Conservation (phyloP, 2,888 invertebrate species). For the Heliconius aoede region DNA sequence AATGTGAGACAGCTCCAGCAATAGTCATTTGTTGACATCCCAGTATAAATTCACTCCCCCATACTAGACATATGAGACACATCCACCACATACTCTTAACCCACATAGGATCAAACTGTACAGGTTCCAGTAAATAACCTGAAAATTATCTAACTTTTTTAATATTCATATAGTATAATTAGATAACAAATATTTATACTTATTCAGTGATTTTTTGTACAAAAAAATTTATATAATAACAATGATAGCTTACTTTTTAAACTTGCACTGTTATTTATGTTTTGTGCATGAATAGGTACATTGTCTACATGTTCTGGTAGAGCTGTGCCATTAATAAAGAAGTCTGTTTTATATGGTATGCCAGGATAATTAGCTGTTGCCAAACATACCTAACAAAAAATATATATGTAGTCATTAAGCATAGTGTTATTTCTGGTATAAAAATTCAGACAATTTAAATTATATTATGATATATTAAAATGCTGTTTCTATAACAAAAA, state of each 20-base stretch:
- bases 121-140: slow-evolving; percentile 76
- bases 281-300: slow-evolving; percentile 62
- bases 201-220: too few species aligned
- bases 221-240: background rate
- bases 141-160: slow-evolving; percentile 7
- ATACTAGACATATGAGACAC: slow-evolving; percentile 93
- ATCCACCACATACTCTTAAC: slow-evolving; percentile 98
- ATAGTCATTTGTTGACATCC: slow-evolving; percentile 97
- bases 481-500: background rate
- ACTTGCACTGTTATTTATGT: slow-evolving; percentile 60
- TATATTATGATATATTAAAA: background rate
- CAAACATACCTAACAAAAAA: slow-evolving; percentile 84
- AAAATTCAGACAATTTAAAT: background rate
- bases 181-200: too few species aligned
- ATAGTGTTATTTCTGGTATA: background rate
- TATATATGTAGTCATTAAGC: background rate
- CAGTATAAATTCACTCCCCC: slow-evolving; percentile 97
- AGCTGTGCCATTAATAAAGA: slow-evolving; percentile 67
- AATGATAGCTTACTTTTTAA: slow-evolving; percentile 64
- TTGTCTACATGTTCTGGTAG: slow-evolving; percentile 60
- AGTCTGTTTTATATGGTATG: slow-evolving; percentile 77
- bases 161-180: background rate
- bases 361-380: slow-evolving; percentile 92
- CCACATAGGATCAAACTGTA: slow-evolving; percentile 92
- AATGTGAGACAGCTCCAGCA: slow-evolving; percentile 95